Conservation (phyloP, 2,113 vertebrate species). For the Malurus cyaneus region DNA sequence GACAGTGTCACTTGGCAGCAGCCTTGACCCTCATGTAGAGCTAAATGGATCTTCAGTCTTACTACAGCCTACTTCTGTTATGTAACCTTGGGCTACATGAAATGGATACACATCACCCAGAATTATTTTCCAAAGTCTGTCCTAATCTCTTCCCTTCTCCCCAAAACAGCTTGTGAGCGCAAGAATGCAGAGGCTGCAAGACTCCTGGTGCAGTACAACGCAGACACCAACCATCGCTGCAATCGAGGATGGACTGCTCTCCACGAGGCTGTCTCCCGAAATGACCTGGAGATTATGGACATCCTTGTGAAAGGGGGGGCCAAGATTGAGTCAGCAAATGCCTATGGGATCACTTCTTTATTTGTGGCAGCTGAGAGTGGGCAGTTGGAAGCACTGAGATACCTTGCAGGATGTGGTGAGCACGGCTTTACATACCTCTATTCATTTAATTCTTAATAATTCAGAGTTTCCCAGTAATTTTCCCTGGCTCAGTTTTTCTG, state of each 20-base stretch:
- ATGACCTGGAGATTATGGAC: conserved; percentile 87
- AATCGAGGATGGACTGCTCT: conserved; percentile 87
- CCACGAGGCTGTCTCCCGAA: conserved; percentile 84
- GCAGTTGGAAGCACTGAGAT: conserved; percentile 79
- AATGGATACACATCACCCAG: neutral
- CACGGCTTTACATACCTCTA: neutral
- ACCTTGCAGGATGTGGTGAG: conserved; percentile 83
- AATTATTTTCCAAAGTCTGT: neutral
- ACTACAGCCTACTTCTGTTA: neutral
- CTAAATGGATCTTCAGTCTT: neutral
- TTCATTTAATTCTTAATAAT: neutral
- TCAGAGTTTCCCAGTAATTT: neutral
- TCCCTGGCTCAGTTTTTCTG: neutral
- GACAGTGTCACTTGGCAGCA: neutral
- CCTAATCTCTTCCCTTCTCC: neutral
- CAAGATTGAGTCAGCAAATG: conserved; percentile 81
- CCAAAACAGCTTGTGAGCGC: conserved; percentile 84
- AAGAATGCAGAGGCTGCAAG: conserved; percentile 77
- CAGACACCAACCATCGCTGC: conserved; percentile 79
- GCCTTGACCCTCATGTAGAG: neutral
- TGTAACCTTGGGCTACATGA: neutral
- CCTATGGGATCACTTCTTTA: conserved; percentile 86
- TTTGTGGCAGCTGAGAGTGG: conserved; percentile 92
- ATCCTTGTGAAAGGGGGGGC: conserved; percentile 86
- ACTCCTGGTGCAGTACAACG: conserved; percentile 77